Conservation (phyloP, 2,888 invertebrate species). For the Fragum fragum region DNA sequence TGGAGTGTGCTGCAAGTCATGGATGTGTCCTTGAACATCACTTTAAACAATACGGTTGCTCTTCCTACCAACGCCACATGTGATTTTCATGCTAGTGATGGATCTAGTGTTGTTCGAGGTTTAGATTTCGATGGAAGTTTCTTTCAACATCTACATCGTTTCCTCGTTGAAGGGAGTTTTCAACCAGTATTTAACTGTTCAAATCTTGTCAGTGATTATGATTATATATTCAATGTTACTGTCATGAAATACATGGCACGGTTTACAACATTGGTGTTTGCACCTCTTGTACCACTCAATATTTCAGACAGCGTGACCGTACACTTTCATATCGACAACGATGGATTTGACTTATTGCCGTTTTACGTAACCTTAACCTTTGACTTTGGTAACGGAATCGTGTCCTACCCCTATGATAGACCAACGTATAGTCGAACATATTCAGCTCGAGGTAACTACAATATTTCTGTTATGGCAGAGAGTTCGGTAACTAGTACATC, state of each 20-base stretch:
- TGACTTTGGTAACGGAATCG: conserved; percentile 45
- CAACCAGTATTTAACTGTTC: conserved; percentile 54
- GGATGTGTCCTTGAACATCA: conserved; percentile 51
- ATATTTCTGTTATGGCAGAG: conserved; percentile 28
- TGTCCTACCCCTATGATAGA: conserved; percentile 35
- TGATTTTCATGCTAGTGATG: conserved; percentile 51
- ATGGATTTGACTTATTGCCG: conserved; percentile 51
- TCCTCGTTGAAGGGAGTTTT: conserved; percentile 53
- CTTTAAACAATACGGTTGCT: conserved; percentile 45
- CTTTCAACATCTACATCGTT: conserved; percentile 43
- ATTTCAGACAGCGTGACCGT: conserved; percentile 60
- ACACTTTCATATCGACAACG: conserved; percentile 62
- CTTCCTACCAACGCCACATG: conserved; percentile 64
- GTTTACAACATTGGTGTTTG: conserved; percentile 41
- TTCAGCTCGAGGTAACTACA: conserved; percentile 48
- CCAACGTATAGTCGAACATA: conserved; percentile 40
- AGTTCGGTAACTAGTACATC: conserved; percentile 48
- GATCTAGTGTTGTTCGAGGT: conserved; percentile 8
- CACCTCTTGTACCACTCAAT: conserved; percentile 49
- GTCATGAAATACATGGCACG: conserved; percentile 52
- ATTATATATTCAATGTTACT: conserved; percentile 41
- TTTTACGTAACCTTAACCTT: conserved; percentile 32
- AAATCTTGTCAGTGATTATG: conserved; percentile 53
- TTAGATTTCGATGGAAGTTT: conserved; percentile 36
- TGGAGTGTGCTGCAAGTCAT: conserved; percentile 55